These are phyloP conservation scores for Euleptes europaea DNA, from an alignment of 2,113 vertebrate species.

Conservation along the genomic window DNA sequence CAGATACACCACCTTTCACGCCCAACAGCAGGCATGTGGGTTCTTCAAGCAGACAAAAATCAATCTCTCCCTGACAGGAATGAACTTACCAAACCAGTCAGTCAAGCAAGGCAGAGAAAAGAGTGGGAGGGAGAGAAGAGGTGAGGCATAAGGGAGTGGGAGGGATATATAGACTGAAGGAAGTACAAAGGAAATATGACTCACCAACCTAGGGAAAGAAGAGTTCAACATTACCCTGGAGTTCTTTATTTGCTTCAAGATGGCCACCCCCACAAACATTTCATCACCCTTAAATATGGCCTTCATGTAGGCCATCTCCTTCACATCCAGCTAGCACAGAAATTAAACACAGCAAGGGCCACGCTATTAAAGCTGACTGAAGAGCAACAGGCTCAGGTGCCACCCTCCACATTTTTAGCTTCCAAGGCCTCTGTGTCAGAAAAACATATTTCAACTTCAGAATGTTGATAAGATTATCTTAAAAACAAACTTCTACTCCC, in stretches of 20 bases:
- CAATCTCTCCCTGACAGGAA: slow-evolving; percentile 40
- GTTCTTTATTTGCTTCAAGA: slow-evolving; percentile 4
- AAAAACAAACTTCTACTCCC: background rate
- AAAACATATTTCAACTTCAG: background rate
- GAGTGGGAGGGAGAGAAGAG: slow-evolving; percentile 42
- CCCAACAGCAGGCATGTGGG: slow-evolving; percentile 11
- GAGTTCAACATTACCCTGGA: slow-evolving; percentile 48
- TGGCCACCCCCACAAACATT: background rate
- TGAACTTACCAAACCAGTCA: slow-evolving; percentile 73
- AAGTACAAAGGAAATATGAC: slow-evolving; percentile 35
- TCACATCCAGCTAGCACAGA: background rate
- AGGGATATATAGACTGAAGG: slow-evolving; percentile 30
- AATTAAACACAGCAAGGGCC: background rate
- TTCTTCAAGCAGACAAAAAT: slow-evolving; percentile 24
- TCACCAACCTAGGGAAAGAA: background rate
- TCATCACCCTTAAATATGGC: background rate
- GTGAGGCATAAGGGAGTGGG: slow-evolving; percentile 32
- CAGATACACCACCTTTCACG: slow-evolving; percentile 1
- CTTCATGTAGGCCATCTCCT: background rate
- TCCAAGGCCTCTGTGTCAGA: background rate
- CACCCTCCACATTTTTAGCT: background rate
- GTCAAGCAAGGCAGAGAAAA: slow-evolving; percentile 67
- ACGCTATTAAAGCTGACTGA: background rate
- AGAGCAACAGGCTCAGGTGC: background rate
- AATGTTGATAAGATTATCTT: background rate